Conservation (phyloP, 2,797 vertebrate genomes). For the Danio jaintianensis region DNA sequence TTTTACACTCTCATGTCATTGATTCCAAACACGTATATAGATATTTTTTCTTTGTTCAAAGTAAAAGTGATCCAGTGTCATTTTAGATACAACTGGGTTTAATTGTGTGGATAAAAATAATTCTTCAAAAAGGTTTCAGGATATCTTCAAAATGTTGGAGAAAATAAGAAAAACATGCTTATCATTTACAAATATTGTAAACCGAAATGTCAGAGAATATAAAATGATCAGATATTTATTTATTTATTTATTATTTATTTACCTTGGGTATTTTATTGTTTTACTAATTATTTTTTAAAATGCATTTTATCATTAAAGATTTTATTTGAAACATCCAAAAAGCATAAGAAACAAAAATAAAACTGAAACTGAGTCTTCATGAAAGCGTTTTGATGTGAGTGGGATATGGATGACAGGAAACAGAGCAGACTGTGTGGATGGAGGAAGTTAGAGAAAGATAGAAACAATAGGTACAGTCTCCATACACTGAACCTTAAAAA, state of each 20-base stretch:
- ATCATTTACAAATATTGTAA: too few relatives aligned
- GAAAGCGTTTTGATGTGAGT: slow-evolving; percentile 71
- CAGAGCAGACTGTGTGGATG: slow-evolving; percentile 69
- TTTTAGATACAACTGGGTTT: neutral
- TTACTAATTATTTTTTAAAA: too few relatives aligned
- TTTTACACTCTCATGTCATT: neutral
- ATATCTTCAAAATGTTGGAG: too few relatives aligned
- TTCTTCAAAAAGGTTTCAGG: neutral
- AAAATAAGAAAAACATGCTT: too few relatives aligned
- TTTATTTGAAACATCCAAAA: too few relatives aligned
- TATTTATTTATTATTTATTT: too few relatives aligned
- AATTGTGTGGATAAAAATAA: neutral
- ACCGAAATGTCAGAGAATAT: too few relatives aligned
- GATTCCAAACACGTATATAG: neutral
- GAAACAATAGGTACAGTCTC: slow-evolving; percentile 77
- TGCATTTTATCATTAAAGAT: too few relatives aligned
- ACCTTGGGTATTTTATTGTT: too few relatives aligned
- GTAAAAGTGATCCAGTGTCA: neutral
- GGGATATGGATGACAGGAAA: slow-evolving; percentile 74
- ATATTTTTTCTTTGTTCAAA: neutral
- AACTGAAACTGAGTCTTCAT: slow-evolving; percentile 60
- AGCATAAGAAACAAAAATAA: slow-evolving; percentile 21
- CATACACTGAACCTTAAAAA: slow-evolving; percentile 41
- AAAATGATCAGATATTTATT: too few relatives aligned
- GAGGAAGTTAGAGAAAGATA: slow-evolving; percentile 76